Evolutionary conservation across 2,113 vertebrate genomes (phyloP).

Genomic region (Herpetotheres cachinnans): DNA sequence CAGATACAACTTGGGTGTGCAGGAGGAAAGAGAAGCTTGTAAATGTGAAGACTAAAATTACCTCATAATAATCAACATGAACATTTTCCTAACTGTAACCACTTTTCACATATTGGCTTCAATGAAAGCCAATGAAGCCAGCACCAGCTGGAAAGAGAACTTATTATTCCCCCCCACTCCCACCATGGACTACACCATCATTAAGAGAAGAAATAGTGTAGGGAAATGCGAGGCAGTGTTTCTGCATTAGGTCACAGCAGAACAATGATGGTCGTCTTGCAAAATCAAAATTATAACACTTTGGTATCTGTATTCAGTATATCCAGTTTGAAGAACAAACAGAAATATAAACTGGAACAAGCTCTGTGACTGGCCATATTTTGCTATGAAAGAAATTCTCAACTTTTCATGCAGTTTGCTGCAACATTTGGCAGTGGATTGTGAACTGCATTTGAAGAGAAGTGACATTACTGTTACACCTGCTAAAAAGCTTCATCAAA

Average conservation of each 20-base stretch:
- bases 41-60: neutral
- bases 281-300: neutral
- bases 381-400: slow-evolving; percentile 5
- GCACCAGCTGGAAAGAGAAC: neutral
- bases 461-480: neutral
- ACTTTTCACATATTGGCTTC: neutral
- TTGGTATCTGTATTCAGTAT: neutral
- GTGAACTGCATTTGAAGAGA: slow-evolving; percentile 27
- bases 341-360: neutral
- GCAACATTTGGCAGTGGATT: slow-evolving; percentile 41
- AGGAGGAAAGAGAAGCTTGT: neutral
- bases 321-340: slow-evolving; percentile 11
- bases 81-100: neutral
- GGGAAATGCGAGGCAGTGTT: neutral
- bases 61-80: neutral
- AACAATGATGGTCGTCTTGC: neutral
- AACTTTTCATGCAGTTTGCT: neutral
- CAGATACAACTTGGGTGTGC: neutral
- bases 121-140: neutral
- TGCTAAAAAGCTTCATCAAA: slow-evolving; percentile 40
- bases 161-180: neutral
- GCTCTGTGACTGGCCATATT: neutral
- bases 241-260: neutral
- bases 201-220: neutral
- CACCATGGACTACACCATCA: neutral